Conservation (phyloP, 1,140 invertebrate genomes). For the Tetraneura akinire region DNA sequence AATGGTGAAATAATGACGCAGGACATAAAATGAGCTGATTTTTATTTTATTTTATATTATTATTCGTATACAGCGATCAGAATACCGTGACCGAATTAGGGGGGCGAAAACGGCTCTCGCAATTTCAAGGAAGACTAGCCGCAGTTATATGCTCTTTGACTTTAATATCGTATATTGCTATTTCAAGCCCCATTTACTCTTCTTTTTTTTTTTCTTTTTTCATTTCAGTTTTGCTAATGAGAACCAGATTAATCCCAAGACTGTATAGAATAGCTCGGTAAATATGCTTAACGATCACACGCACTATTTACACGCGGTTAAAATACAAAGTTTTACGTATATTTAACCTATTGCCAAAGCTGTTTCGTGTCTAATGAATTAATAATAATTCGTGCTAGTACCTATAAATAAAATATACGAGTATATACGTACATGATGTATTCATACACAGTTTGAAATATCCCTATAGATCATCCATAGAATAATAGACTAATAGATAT, state of each 20-base stretch:
- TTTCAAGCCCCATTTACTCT: slow-evolving; percentile 48
- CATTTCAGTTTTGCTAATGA: slow-evolving; percentile 50
- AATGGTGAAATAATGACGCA: slow-evolving; percentile 43
- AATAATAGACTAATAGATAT: too few relatives aligned
- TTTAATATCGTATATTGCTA: slow-evolving; percentile 46
- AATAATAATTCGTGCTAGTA: not conserved
- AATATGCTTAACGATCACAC: slow-evolving; percentile 49
- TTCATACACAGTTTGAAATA: too few relatives aligned
- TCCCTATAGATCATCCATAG: too few relatives aligned
- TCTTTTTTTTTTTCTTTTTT: too few relatives aligned
- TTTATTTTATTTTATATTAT: slow-evolving; percentile 19
- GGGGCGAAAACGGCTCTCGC: slow-evolving; percentile 47
- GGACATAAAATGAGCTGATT: slow-evolving; percentile 29
- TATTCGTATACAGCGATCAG: slow-evolving; percentile 50
- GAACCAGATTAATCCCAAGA: slow-evolving; percentile 48
- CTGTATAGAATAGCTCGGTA: not conserved
- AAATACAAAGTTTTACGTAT: slow-evolving; percentile 11
- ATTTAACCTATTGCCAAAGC: not conserved
- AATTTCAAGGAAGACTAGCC: slow-evolving; percentile 52
- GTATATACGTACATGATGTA: too few relatives aligned
- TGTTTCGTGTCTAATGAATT: not conserved
- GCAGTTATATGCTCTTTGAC: slow-evolving; percentile 50
- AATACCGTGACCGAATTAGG: slow-evolving; percentile 48
- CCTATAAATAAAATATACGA: too few relatives aligned
- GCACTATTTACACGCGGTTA: slow-evolving; percentile 49